Evolutionary conservation across 2,113 vertebrate species (phyloP).

Genomic region (Micromys minutus): DNA sequence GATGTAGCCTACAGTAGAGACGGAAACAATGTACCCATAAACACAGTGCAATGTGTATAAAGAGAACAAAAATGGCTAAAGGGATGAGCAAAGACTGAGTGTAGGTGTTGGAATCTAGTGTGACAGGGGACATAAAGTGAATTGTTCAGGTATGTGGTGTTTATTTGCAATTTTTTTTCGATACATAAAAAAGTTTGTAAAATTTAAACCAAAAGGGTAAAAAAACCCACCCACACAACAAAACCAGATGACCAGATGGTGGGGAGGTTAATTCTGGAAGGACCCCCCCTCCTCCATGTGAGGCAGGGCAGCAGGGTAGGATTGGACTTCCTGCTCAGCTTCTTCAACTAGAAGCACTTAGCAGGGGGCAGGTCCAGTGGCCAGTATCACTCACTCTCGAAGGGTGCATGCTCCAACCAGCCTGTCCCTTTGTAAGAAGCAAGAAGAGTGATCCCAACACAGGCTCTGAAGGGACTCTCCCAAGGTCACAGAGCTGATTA

Average conservation of each 20-base stretch:
- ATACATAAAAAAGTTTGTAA: background rate
- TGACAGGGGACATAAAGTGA: too few relatives aligned
- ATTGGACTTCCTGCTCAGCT: background rate
- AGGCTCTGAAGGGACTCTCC: slow-evolving; percentile 21
- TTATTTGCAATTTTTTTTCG: background rate
- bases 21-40: background rate
- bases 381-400: background rate
- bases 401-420: background rate
- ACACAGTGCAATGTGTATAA: too few relatives aligned
- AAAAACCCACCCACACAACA: background rate
- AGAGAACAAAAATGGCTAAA: background rate
- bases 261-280: slow-evolving; percentile 5
- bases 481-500: slow-evolving; percentile 54
- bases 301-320: background rate
- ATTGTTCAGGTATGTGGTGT: background rate
- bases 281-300: background rate
- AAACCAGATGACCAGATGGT: background rate
- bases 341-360: background rate
- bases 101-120: too few relatives aligned
- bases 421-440: background rate
- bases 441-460: background rate
- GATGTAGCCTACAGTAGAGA: too few relatives aligned
- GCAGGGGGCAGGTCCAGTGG: background rate
- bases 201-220: background rate
- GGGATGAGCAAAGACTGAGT: too few relatives aligned